Base-by-base conservation (phyloP, 2,797 vertebrate genomes). In the Ammospiza maritima region DNA sequence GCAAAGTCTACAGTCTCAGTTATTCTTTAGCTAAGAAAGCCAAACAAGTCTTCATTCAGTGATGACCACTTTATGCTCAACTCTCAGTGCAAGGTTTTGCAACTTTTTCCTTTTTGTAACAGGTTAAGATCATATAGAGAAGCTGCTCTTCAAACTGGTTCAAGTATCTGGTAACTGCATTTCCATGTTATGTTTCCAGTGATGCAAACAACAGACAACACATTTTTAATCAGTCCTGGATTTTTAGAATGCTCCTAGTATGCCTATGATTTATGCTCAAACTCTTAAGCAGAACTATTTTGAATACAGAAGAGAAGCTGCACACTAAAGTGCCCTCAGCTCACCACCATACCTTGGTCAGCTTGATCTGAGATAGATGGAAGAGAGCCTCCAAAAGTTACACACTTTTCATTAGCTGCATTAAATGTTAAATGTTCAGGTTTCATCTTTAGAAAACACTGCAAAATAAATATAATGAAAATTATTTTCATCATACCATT, bases 331-430 rank as follows among this genome's bases (percentile, higher is more conserved):
- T 64, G 17, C 1, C 21, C 29, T n/a, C 36, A 73, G 54, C 42
- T 65, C 61, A 57, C 42, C 50, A 53, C 20, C 53, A 22, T 97
- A 99, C 99, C 99, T 98, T 99, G 99, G 90, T 99, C 99, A 65
- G 97, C 97, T 96, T 99, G 99, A 96, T 98, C 99, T 34, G 98
- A 95, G 93, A 99, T 98, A 20, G 98, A 98, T 74, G 99, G 98
- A 89, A 99, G 98, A 22, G 98, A 98, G 83, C 99, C 99, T 54
- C 97, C 98, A 70, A 98, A 88, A 3, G 97, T 95, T 11, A 91
- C 60, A 76, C 99, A 99, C 7, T 94, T 34, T 5, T 98, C 98
- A n/a, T 89, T 98, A 53, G 99, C 99, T 45, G 95, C 40, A 42
- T 79, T 96, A 96, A 98, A 99, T 1, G 92, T 73, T 42, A 97